These are phyloP conservation scores for Vicugna pacos DNA, from an alignment of 2,113 vertebrate species.

Conservation along the genomic window DNA sequence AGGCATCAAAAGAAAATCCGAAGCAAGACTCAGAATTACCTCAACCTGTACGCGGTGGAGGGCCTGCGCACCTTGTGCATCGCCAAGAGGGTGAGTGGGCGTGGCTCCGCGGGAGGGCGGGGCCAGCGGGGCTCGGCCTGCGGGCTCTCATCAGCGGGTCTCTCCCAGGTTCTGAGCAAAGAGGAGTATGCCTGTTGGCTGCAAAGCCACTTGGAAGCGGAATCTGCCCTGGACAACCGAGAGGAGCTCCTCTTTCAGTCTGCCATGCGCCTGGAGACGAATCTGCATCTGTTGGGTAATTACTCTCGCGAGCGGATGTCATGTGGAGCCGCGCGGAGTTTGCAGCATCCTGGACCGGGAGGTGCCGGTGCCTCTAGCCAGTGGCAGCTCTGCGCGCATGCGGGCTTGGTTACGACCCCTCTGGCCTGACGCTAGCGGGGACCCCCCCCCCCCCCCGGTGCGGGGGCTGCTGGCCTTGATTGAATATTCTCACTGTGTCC, in stretches of 20 bases:
- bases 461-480: neutral
- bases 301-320: neutral
- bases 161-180: constrained; percentile 92
- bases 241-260: constrained; percentile 97
- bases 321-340: accelerated
- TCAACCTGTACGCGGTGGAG: constrained; percentile 95
- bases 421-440: neutral
- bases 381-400: neutral
- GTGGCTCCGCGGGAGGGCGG: neutral
- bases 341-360: neutral
- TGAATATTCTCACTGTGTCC: neutral
- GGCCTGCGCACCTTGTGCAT: constrained; percentile 98
- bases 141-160: constrained; percentile 54
- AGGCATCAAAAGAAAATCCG: constrained; percentile 94
- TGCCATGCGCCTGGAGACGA: constrained; percentile 93
- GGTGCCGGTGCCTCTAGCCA: neutral
- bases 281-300: constrained; percentile 96
- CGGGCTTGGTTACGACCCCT: no score
- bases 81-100: constrained; percentile 94
- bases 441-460: no score
- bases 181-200: constrained; percentile 97
- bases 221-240: constrained; percentile 94
- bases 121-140: accelerated
- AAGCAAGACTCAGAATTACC: constrained; percentile 95
- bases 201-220: constrained; percentile 94